Percentiles rank a stretch among this genome's conserved stretches.
These are phyloP conservation scores for Amblyteles armatorius DNA, from an alignment of 2,888 invertebrate genomes.

Conservation along the genomic window DNA sequence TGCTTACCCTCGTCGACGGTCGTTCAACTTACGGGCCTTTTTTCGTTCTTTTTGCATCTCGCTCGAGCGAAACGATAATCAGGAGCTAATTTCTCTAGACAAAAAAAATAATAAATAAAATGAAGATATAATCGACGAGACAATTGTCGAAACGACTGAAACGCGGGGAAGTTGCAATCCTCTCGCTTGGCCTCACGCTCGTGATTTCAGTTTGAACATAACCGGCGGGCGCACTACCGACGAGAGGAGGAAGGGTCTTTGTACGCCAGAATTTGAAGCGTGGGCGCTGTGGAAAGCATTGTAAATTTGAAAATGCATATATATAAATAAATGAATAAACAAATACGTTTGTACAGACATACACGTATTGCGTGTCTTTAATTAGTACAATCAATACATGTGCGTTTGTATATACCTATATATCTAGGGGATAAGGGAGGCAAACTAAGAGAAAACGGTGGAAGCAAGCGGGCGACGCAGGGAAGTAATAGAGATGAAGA, in stretches of 20 bases:
- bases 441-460: conserved; percentile 27
- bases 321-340: conserved; percentile 42
- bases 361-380: conserved; percentile 24
- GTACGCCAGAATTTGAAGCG: conserved; percentile 39
- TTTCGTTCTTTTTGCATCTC: conserved; percentile 17
- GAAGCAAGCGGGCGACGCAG: conserved; percentile 44
- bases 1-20: conserved; percentile 70
- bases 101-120: neutral
- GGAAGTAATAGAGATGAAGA: conserved; percentile 34
- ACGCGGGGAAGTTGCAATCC: neutral
- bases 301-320: conserved; percentile 50
- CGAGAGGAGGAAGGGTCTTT: conserved; percentile 26
- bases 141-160: conserved; percentile 13
- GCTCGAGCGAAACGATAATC: conserved; percentile 19
- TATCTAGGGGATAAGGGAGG: conserved; percentile 46
- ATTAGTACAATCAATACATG: conserved; percentile 23
- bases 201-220: conserved; percentile 19
- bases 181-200: conserved; percentile 25
- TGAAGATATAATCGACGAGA: neutral
- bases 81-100: neutral
- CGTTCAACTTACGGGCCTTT: conserved; percentile 55
- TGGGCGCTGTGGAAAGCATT: conserved; percentile 34
- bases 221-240: conserved; percentile 40
- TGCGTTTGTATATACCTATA: conserved; percentile 49
- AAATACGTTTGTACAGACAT: conserved; percentile 49